Conservation (phyloP, 1,140 invertebrate species). For the Riptortus pedestris region DNA sequence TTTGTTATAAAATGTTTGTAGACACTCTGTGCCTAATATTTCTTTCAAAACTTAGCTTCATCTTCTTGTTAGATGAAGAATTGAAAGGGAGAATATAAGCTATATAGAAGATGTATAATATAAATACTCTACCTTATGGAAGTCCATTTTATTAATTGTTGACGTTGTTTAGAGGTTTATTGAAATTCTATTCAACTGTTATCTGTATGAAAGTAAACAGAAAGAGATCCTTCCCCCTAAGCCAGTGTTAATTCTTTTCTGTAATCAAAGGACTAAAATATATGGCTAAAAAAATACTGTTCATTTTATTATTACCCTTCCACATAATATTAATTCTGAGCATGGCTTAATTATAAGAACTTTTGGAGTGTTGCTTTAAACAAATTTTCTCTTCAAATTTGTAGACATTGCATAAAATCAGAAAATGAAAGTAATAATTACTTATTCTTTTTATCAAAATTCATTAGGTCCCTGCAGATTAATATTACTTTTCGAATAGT, state of each 20-base stretch:
- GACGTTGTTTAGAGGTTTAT: slow-evolving; percentile 22
- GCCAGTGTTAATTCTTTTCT: slow-evolving; percentile 14
- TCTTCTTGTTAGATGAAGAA: background rate
- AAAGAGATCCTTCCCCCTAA: background rate
- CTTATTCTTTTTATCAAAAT: too few species aligned
- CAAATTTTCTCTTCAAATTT: too few species aligned
- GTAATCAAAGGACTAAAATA: slow-evolving; percentile 19
- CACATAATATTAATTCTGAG: too few species aligned
- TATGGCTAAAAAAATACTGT: background rate
- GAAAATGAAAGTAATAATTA: too few species aligned
- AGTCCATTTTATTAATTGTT: slow-evolving; percentile 22
- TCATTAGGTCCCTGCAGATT: too few species aligned
- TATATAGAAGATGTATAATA: background rate
- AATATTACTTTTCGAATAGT: too few species aligned
- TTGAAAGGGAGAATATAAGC: background rate
- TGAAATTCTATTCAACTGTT: slow-evolving; percentile 22
- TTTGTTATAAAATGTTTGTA: slow-evolving; percentile 12
- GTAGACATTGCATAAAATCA: too few species aligned
- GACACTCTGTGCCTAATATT: slow-evolving; percentile 8
- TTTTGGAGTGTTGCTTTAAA: too few species aligned
- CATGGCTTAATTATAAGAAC: too few species aligned
- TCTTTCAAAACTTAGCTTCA: slow-evolving; percentile 11
- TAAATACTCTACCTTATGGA: background rate
- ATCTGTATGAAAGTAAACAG: slow-evolving; percentile 13
- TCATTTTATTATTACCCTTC: too few species aligned